These are phyloP conservation scores for Loriculus beryllinus DNA, from an alignment of 2,797 vertebrate genomes.

Conservation along the genomic window DNA sequence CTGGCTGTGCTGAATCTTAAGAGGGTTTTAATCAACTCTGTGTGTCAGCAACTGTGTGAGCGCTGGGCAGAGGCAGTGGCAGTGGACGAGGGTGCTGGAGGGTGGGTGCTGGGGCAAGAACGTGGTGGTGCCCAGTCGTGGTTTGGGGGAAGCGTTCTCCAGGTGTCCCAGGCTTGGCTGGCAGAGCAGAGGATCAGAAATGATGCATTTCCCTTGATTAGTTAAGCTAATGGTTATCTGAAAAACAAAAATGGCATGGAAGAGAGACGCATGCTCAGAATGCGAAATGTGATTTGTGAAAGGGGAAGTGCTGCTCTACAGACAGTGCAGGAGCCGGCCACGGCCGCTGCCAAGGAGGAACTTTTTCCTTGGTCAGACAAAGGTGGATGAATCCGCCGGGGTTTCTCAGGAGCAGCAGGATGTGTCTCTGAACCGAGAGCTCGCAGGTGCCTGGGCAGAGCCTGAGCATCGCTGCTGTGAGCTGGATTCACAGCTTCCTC, in stretches of 20 bases:
- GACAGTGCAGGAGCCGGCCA: slow-evolving; percentile 11
- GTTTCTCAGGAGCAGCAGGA: rapidly evolving
- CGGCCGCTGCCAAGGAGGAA: neutral
- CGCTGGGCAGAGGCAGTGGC: rapidly evolving
- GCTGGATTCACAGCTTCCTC: neutral
- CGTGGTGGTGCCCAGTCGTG: rapidly evolving
- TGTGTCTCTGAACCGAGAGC: rapidly evolving
- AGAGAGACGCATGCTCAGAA: slow-evolving; percentile 62
- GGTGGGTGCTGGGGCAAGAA: rapidly evolving
- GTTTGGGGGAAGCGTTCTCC: neutral
- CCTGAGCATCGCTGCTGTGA: neutral
- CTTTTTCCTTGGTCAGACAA: neutral
- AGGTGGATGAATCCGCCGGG: neutral
- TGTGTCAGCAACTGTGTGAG: neutral
- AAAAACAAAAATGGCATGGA: slow-evolving; percentile 57
- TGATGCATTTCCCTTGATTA: slow-evolving; percentile 29
- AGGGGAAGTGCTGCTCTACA: slow-evolving; percentile 41
- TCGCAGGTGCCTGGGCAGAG: neutral
- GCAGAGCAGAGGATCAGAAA: neutral
- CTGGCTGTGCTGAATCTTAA: neutral
- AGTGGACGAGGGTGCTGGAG: neutral
- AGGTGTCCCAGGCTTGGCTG: neutral
- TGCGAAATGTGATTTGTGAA: slow-evolving; percentile 35
- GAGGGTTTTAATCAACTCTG: neutral
- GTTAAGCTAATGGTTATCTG: slow-evolving; percentile 59